Evolutionary conservation across 1,140 invertebrate genomes (phyloP).

Genomic region (Condylostylus longicornis): DNA sequence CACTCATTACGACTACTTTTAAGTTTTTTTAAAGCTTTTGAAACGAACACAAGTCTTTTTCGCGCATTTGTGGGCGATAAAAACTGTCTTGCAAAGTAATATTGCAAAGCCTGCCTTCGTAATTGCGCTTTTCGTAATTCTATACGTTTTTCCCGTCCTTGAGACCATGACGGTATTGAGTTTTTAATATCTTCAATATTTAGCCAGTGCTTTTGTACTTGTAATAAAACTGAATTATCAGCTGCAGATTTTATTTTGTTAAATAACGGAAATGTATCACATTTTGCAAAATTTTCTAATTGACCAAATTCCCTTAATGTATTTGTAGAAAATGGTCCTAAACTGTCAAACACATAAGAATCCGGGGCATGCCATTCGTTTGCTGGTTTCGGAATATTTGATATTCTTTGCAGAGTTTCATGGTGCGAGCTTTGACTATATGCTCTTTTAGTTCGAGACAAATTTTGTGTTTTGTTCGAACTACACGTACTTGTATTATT

Average conservation of each 20-base stretch:
- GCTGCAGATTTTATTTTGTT: slow-evolving; percentile 19
- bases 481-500: too few species aligned
- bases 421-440: slow-evolving; percentile 14
- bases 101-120: slow-evolving; percentile 23
- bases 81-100: slow-evolving; percentile 1
- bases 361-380: slow-evolving; percentile 34
- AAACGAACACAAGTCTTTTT: slow-evolving; percentile 17
- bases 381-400: slow-evolving; percentile 15
- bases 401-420: slow-evolving; percentile 37
- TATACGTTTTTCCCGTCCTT: slow-evolving; percentile 23
- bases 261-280: background rate
- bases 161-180: slow-evolving; percentile 3
- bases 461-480: too few species aligned
- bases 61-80: slow-evolving; percentile 19
- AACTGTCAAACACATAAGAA: slow-evolving; percentile 27
- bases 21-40: slow-evolving; percentile 22
- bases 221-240: slow-evolving; percentile 13
- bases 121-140: slow-evolving; percentile 17
- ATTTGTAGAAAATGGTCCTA: background rate
- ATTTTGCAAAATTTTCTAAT: background rate
- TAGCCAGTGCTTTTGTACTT: slow-evolving; percentile 22
- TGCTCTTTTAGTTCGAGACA: slow-evolving; percentile 2
- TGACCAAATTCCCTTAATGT: background rate
- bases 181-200: slow-evolving; percentile 7
- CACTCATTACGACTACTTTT: slow-evolving; percentile 14